A percentile compares a stretch with the other conserved stretches of the same genome.
Evolutionary conservation across 2,888 invertebrate species (phyloP).

Genomic region (Drosophila niveifrons): DNA sequence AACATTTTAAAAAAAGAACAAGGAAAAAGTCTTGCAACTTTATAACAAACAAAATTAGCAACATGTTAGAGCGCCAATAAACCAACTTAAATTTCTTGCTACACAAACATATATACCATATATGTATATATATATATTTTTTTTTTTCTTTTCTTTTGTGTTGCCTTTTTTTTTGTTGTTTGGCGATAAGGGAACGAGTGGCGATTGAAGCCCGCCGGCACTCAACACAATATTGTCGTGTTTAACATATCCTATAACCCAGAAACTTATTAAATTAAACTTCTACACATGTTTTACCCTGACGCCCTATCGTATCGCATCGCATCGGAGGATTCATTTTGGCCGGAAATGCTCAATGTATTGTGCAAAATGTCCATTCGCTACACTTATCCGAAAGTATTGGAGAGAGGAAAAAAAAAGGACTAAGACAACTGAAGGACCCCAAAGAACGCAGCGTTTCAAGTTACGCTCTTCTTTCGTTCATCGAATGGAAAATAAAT

Average conservation of each 20-base stretch:
- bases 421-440: neutral
- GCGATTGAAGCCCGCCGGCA: slow-evolving; percentile 29
- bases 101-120: slow-evolving; percentile 12
- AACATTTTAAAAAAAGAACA: slow-evolving; percentile 30
- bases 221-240: slow-evolving; percentile 58
- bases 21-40: slow-evolving; percentile 45
- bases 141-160: slow-evolving; percentile 43
- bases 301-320: slow-evolving; percentile 27
- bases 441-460: slow-evolving; percentile 48
- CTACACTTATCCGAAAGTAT: slow-evolving; percentile 46
- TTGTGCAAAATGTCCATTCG: slow-evolving; percentile 75
- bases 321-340: slow-evolving; percentile 41
- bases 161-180: slow-evolving; percentile 41
- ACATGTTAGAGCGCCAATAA: slow-evolving; percentile 48
- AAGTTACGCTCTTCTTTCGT: slow-evolving; percentile 73
- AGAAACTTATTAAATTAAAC: slow-evolving; percentile 80
- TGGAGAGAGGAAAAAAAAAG: slow-evolving; percentile 18
- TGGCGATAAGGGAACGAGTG: neutral
- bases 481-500: slow-evolving; percentile 79
- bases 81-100: slow-evolving; percentile 44
- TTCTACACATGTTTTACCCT: slow-evolving; percentile 75
- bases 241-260: slow-evolving; percentile 72
- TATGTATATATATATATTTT: slow-evolving; percentile 6
- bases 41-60: slow-evolving; percentile 77
- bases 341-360: slow-evolving; percentile 77